Evolutionary conservation across 2,797 vertebrate species (phyloP).

Genomic region (Tinamus major): DNA sequence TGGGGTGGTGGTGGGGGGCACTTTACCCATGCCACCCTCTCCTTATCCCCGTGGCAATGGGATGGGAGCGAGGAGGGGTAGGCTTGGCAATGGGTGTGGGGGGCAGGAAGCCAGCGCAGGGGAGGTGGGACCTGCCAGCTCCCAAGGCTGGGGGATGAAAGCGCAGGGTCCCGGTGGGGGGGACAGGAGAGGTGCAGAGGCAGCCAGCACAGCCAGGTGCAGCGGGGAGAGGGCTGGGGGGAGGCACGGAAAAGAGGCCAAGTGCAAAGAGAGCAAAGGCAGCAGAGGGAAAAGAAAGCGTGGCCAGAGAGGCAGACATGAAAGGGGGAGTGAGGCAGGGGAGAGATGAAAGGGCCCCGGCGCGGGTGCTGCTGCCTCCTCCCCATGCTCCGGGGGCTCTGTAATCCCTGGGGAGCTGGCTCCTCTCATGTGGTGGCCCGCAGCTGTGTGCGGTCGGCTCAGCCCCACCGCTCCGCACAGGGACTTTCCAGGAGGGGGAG

Average conservation of each 20-base stretch:
- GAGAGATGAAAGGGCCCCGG: conserved; percentile 63
- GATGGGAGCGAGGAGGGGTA: background rate
- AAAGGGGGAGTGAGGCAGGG: conserved; percentile 63
- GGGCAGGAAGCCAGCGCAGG: background rate
- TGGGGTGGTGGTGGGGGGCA: too few relatives aligned
- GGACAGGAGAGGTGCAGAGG: background rate
- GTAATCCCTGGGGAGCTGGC: conserved; percentile 70
- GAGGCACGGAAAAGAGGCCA: conserved; percentile 60
- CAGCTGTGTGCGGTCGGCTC: conserved; percentile 94
- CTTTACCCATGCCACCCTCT: background rate
- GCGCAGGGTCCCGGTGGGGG: background rate
- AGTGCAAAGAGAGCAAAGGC: conserved; percentile 70
- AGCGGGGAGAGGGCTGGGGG: conserved; percentile 23
- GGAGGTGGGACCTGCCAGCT: background rate
- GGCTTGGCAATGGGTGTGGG: rapidly evolving
- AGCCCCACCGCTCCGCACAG: conserved; percentile 81
- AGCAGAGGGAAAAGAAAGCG: background rate
- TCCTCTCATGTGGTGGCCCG: conserved; percentile 92
- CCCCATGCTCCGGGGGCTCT: conserved; percentile 60
- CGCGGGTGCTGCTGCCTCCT: conserved; percentile 63
- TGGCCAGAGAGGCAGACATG: conserved; percentile 65
- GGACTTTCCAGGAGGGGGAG: conserved; percentile 86
- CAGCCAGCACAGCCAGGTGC: conserved; percentile 64
- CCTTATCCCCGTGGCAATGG: background rate
- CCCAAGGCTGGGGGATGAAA: conserved; percentile 33